Conservation (phyloP, 2,113 vertebrate species). For the Rhinolophus ferrumequinum region DNA sequence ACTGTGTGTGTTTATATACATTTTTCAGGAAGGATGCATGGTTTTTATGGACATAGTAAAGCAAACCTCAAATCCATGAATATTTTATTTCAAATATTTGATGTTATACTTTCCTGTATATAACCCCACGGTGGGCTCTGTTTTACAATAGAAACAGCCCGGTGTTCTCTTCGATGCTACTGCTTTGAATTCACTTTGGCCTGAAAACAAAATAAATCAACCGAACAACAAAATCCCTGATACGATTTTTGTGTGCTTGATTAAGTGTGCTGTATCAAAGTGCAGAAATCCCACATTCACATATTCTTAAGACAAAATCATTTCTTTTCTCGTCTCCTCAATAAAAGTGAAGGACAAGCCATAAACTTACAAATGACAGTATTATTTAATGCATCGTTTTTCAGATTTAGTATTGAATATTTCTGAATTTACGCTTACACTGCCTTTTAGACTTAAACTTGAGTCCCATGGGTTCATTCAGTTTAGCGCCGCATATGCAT, state of each 20-base stretch:
- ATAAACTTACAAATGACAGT: background rate
- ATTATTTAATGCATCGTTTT: background rate
- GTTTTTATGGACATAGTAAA: background rate
- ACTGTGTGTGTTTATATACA: background rate
- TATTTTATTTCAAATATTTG: conserved; percentile 53
- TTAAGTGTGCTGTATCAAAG: background rate
- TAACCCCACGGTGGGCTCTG: background rate
- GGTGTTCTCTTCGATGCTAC: background rate
- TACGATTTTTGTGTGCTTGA: background rate
- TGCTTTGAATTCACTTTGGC: conserved; percentile 9
- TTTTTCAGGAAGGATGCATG: background rate
- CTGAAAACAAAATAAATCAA: conserved; percentile 40
- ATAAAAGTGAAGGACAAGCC: background rate
- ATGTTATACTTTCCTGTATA: background rate
- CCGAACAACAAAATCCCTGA: background rate
- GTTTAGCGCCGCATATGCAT: background rate
- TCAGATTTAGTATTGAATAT: background rate
- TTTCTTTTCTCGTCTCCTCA: background rate
- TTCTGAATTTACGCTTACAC: background rate
- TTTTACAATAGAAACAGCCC: background rate
- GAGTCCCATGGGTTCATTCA: fast-evolving
- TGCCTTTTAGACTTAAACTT: background rate
- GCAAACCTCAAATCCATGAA: background rate
- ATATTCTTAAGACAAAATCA: background rate
- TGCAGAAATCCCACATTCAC: background rate